Evolutionary conservation across 2,113 vertebrate genomes (phyloP).

Genomic region (Parus major): DNA sequence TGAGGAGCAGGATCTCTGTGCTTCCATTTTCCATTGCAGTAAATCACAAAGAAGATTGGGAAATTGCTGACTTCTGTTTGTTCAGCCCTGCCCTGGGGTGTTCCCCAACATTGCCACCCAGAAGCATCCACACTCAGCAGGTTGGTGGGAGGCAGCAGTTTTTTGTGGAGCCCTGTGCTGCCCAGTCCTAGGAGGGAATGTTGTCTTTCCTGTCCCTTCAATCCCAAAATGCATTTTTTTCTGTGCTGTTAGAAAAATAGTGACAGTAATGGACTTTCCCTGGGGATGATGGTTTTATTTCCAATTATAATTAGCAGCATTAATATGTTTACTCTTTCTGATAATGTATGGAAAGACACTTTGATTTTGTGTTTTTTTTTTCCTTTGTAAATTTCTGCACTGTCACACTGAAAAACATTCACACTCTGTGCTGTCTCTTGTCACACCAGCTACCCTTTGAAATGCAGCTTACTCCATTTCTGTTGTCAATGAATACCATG

Average conservation of each 20-base stretch:
- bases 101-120: not conserved
- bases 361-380: not conserved
- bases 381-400: not conserved
- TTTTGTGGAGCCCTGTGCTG: not conserved
- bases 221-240: not conserved
- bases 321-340: not conserved
- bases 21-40: not conserved
- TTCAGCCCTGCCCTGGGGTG: not conserved
- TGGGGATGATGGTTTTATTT: not conserved
- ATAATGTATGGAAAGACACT: not conserved
- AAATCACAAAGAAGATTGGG: not conserved
- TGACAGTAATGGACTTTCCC: not conserved
- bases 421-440: not conserved
- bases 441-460: not conserved
- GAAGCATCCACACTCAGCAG: not conserved
- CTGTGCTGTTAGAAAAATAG: not conserved
- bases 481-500: not conserved
- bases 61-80: not conserved
- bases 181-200: not conserved
- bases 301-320: not conserved
- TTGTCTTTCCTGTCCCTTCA: not conserved
- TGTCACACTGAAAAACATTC: not conserved
- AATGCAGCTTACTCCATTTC: not conserved
- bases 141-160: not conserved
- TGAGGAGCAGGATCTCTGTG: not conserved